These are phyloP conservation scores for Crematogaster levior DNA, from an alignment of 2,888 invertebrate species.

Conservation along the genomic window DNA sequence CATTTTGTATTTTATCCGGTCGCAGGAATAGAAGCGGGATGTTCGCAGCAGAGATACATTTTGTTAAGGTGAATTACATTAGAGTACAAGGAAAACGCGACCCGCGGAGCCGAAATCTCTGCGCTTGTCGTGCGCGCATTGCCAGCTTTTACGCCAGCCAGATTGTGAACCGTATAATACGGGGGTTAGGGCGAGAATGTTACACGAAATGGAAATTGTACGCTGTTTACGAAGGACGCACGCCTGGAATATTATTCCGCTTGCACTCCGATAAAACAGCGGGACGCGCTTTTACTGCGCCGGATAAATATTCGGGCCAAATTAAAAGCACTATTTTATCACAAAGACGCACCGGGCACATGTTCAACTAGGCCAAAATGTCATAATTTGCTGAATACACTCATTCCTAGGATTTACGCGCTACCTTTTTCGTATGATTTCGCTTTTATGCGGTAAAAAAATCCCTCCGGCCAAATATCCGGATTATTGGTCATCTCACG, in stretches of 20 bases:
- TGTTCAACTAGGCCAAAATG: conserved; percentile 47
- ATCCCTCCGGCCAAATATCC: conserved; percentile 22
- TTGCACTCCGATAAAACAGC: conserved; percentile 58
- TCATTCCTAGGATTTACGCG: conserved; percentile 38
- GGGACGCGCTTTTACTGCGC: conserved; percentile 60
- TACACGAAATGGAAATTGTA: conserved; percentile 60
- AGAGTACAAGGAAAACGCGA: conserved; percentile 38
- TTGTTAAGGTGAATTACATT: conserved; percentile 47
- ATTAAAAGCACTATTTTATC: conserved; percentile 65
- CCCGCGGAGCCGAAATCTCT: conserved; percentile 46
- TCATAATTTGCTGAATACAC: conserved; percentile 57
- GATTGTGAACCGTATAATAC: conserved; percentile 53
- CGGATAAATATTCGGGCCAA: conserved; percentile 61
- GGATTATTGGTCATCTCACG: conserved; percentile 25
- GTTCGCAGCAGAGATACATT: conserved; percentile 45
- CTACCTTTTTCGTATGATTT: conserved; percentile 26
- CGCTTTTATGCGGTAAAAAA: conserved; percentile 29
- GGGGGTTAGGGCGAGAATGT: conserved; percentile 53
- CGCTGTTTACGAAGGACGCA: conserved; percentile 65
- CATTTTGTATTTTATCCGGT: not conserved
- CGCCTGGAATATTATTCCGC: conserved; percentile 64
- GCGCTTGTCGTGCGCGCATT: conserved; percentile 47
- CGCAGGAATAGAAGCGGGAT: not conserved
- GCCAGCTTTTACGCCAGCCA: conserved; percentile 46
- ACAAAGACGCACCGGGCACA: conserved; percentile 40